phyloP scores from a whole-genome alignment of 2,888 invertebrate genomes.

The Adineta ricciae region DNA sequence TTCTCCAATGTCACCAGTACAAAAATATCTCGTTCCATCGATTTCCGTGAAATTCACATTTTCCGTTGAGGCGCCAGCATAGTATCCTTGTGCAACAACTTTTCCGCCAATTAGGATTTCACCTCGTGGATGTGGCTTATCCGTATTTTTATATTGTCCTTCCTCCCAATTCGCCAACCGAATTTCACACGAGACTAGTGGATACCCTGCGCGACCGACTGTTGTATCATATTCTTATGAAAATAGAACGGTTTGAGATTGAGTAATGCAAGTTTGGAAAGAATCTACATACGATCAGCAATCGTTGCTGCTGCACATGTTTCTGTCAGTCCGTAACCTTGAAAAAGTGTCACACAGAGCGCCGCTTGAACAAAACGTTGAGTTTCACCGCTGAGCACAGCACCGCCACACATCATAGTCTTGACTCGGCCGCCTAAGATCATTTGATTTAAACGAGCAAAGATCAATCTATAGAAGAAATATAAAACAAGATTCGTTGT shows the following conservation, averaged over 20 bases:
- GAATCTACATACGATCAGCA: neutral
- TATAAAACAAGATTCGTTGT: too few species aligned
- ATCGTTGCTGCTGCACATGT: constrained; percentile 74
- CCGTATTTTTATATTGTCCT: constrained; percentile 58
- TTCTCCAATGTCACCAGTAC: constrained; percentile 79
- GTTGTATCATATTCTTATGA: constrained; percentile 4
- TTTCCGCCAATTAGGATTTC: constrained; percentile 78
- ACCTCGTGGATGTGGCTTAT: constrained; percentile 73
- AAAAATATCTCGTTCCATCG: constrained; percentile 64
- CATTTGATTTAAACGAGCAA: constrained; percentile 20
- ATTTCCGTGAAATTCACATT: constrained; percentile 68
- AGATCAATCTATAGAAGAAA: neutral
- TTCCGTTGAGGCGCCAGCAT: constrained; percentile 68
- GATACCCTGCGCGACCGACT: constrained; percentile 73
- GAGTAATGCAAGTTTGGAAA: neutral
- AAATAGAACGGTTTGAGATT: neutral
- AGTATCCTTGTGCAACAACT: constrained; percentile 79
- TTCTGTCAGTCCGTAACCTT: constrained; percentile 93
- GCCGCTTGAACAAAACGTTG: constrained; percentile 84
- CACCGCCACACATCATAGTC: constrained; percentile 81
- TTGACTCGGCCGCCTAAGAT: constrained; percentile 75
- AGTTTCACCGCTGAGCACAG: constrained; percentile 85
- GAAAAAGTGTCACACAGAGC: constrained; percentile 75
- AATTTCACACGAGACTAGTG: constrained; percentile 72
- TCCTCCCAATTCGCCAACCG: constrained; percentile 83